These are phyloP conservation scores for Lottia scabra DNA, from an alignment of 2,888 invertebrate species.

Conservation along the genomic window DNA sequence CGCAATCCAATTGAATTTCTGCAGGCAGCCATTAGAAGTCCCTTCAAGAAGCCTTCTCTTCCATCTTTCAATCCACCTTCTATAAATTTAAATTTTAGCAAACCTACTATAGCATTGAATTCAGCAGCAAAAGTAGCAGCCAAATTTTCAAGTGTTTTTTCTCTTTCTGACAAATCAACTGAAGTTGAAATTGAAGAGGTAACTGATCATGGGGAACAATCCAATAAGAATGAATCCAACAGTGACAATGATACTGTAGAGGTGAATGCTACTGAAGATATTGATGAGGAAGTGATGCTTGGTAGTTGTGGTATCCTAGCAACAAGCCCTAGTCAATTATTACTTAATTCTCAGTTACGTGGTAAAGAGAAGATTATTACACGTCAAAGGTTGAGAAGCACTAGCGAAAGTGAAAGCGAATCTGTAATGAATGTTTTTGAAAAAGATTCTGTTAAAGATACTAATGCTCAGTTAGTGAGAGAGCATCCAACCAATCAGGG, in stretches of 20 bases:
- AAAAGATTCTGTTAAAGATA: not conserved
- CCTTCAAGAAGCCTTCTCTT: slow-evolving; percentile 14
- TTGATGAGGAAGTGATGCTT: slow-evolving; percentile 59
- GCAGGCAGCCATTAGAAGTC: slow-evolving; percentile 13
- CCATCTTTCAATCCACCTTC: slow-evolving; percentile 7
- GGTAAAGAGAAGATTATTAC: not conserved
- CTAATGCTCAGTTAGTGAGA: not conserved
- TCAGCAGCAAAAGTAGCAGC: slow-evolving; percentile 19
- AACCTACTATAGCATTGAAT: slow-evolving; percentile 17
- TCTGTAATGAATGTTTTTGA: not conserved
- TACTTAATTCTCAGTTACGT: slow-evolving; percentile 14
- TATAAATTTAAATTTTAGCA: slow-evolving; percentile 10
- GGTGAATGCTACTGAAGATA: slow-evolving; percentile 29
- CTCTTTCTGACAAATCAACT: slow-evolving; percentile 9
- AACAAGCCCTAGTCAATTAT: slow-evolving; percentile 56
- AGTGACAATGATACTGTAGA: not conserved
- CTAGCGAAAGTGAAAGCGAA: not conserved
- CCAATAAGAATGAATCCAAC: slow-evolving; percentile 15
- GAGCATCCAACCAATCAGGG: not conserved
- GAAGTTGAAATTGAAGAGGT: slow-evolving; percentile 10
- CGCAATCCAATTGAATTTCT: slow-evolving; percentile 15
- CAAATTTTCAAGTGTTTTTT: slow-evolving; percentile 14
- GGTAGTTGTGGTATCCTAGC: slow-evolving; percentile 68
- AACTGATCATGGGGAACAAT: slow-evolving; percentile 7
- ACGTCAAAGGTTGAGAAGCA: not conserved